Evolutionary conservation across 2,113 vertebrate species (phyloP).

Genomic region (Istiophorus platypterus): DNA sequence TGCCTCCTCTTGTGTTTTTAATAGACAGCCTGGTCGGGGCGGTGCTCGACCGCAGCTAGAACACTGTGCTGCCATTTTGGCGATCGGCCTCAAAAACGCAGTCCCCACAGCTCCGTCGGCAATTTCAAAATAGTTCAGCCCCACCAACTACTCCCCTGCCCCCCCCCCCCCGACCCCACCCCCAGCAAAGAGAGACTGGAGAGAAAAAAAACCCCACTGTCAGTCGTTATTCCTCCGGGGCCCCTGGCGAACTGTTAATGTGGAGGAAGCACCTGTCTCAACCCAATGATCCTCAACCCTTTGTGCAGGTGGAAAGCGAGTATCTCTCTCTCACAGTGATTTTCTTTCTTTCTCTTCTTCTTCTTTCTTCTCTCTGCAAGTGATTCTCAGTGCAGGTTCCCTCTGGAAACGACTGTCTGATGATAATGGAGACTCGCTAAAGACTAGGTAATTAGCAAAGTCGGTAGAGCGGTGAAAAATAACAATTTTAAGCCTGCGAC

Average conservation of each 20-base stretch:
- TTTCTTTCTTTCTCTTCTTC: neutral
- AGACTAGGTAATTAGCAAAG: neutral
- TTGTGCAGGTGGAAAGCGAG: slow-evolving; percentile 74
- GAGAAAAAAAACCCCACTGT: slow-evolving; percentile 46
- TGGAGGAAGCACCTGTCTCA: slow-evolving; percentile 76
- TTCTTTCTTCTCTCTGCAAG: neutral
- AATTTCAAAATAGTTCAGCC: slow-evolving; percentile 80
- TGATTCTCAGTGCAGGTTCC: neutral
- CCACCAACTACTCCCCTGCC: slow-evolving; percentile 49
- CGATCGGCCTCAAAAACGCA: slow-evolving; percentile 77
- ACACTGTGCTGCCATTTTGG: slow-evolving; percentile 79
- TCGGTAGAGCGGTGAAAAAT: neutral
- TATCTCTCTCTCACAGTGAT: slow-evolving; percentile 41
- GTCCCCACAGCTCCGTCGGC: slow-evolving; percentile 79
- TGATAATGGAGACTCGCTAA: neutral
- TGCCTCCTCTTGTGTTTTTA: slow-evolving; percentile 83
- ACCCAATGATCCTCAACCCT: slow-evolving; percentile 56
- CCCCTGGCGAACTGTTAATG: slow-evolving; percentile 34
- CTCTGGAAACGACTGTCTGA: neutral
- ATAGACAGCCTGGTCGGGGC: slow-evolving; percentile 83
- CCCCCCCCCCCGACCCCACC: too few species aligned
- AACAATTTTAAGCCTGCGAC: neutral
- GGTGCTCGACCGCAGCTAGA: slow-evolving; percentile 84
- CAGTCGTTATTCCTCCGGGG: slow-evolving; percentile 51
- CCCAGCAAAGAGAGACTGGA: slow-evolving; percentile 62